phyloP scores from a whole-genome alignment of 2,888 invertebrate species.

The Girardia tigrina region DNA sequence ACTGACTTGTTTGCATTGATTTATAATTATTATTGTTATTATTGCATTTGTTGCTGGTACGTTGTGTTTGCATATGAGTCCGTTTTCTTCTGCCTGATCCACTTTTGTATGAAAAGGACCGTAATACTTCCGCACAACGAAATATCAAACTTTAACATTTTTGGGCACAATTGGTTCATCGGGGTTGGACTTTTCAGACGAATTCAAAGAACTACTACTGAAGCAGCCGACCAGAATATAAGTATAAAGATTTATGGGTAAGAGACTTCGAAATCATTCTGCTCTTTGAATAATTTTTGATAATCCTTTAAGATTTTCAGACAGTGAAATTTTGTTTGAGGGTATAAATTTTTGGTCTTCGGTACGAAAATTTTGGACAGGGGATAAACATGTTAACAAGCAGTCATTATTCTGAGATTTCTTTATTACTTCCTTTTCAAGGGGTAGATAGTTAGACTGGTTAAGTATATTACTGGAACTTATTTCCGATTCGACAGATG shows the following conservation, averaged over 20 bases:
- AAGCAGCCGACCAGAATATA: conserved; percentile 35
- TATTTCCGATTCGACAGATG: not conserved
- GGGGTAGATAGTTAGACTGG: too few species aligned
- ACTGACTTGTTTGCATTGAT: too few species aligned
- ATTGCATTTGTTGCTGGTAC: too few species aligned
- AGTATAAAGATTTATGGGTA: conserved; percentile 31
- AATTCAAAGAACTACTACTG: conserved; percentile 30
- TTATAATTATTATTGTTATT: too few species aligned
- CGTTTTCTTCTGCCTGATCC: too few species aligned
- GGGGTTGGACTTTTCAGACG: not conserved
- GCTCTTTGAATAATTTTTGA: not conserved
- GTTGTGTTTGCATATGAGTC: too few species aligned
- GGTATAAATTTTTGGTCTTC: not conserved
- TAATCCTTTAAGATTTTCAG: not conserved
- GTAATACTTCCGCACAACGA: too few species aligned
- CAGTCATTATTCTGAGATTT: not conserved
- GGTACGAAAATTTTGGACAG: not conserved
- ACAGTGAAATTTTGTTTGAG: not conserved
- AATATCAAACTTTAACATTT: not conserved
- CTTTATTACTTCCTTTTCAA: not conserved
- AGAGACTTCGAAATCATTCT: conserved; percentile 33
- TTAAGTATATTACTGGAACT: not conserved
- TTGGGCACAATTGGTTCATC: not conserved
- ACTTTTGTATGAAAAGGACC: too few species aligned
- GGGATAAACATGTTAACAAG: not conserved